These are phyloP conservation scores for Lathamus discolor DNA, from an alignment of 2,113 vertebrate species.

Conservation along the genomic window DNA sequence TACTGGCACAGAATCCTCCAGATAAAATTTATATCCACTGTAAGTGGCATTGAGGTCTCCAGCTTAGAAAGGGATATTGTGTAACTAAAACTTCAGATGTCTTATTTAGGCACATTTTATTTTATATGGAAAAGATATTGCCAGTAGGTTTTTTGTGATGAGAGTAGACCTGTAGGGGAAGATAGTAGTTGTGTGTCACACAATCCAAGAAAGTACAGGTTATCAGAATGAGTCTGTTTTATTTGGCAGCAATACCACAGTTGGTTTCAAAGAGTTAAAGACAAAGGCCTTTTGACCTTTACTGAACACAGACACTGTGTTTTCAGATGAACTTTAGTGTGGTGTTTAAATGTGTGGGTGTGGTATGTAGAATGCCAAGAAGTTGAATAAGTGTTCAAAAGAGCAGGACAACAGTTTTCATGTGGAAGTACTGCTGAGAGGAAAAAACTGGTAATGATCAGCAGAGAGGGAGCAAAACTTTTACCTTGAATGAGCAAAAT, in stretches of 20 bases:
- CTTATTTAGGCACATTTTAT: background rate
- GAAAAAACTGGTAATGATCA: background rate
- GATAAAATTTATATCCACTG: background rate
- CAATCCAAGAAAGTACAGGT: background rate
- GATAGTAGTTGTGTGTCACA: background rate
- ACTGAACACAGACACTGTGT: background rate
- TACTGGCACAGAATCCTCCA: background rate
- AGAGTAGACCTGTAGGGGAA: background rate
- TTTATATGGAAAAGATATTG: background rate
- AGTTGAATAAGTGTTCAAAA: background rate
- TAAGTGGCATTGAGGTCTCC: background rate
- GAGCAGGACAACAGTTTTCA: background rate
- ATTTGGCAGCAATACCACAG: background rate
- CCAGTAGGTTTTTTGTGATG: background rate
- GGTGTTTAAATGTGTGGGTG: background rate
- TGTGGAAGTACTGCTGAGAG: background rate
- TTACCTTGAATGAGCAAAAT: background rate
- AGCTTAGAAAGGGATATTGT: background rate
- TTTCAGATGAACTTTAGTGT: background rate
- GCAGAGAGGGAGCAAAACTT: background rate
- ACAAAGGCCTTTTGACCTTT: background rate
- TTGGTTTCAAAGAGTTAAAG: background rate
- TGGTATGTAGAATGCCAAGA: background rate
- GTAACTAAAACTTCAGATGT: background rate
- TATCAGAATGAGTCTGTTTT: background rate